Evolutionary conservation across 2,888 invertebrate genomes (phyloP), one percentile per base, ranked within the genome.

Genomic region (Ecdyonurus torrentis): DNA sequence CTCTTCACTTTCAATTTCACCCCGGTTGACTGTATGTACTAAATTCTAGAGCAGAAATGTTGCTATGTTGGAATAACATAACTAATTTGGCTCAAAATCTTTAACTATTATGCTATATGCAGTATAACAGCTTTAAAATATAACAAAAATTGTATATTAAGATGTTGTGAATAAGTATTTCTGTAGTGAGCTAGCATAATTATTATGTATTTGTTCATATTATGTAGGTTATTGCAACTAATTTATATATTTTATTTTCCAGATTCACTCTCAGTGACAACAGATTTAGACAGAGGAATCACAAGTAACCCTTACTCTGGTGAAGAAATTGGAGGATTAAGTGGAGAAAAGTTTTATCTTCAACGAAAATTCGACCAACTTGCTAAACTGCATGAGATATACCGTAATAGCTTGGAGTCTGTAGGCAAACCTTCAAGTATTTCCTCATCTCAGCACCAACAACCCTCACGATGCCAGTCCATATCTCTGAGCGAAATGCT

Each of bases 351-450:
- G 22, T 10, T 55, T 5, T 59, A 59, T 22, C 58, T 59, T 19
- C 52, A 58, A 2, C 24, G 63, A 15, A 63, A 63, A 52, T 85
- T 91, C 70, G 90, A 91, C 72, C 87, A 91, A 74, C 77, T 91
- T 70, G 84, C 90, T 66, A 84, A 85, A 66, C 78, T 91, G 67
- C 88, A 89, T 69, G 89, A 91, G 74, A 79, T 90, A 59, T 91
- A 90, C 72, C 85, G 87, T 68, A 88, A 87, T 67, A 83, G 88
- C 71, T 82, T 88, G 75, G 87, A 20, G 25, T 59, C 23, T 61
- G 63, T 10, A 25, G 53, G 19, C 20, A 50, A n/a, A 24, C 52
- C n/a, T 24, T 52, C 25, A 52, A 58, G 52, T 15, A 37, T 10
- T 58, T 58, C 19, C 50, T 50, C 37, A 19, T 62, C 58, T 22